A percentile compares a stretch with the other conserved stretches of the same genome.
phyloP scores from a whole-genome alignment of 2,797 vertebrate species.

The Acanthopagrus latus region DNA sequence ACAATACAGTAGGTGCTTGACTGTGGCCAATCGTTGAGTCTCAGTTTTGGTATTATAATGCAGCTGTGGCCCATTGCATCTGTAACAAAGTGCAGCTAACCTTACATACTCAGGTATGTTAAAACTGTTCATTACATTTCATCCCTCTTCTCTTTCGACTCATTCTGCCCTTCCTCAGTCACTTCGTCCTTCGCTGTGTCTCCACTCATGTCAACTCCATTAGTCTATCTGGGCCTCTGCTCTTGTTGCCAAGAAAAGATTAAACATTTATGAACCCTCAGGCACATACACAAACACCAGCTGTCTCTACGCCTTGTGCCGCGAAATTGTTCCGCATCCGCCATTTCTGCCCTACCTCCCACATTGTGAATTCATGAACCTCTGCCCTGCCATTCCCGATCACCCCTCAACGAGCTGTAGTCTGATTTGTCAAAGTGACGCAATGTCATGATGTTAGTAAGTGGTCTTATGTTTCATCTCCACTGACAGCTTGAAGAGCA shows the following conservation, averaged over 20 bases:
- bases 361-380: constrained; percentile 75
- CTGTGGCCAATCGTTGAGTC: too few species aligned
- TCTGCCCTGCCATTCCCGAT: constrained; percentile 71
- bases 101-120: too few species aligned
- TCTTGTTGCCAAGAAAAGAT: constrained; percentile 42
- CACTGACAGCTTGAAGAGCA: constrained; percentile 64
- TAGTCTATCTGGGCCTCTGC: constrained; percentile 30
- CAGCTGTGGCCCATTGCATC: too few species aligned
- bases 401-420: constrained; percentile 52
- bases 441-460: constrained; percentile 73
- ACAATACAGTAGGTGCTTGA: too few species aligned
- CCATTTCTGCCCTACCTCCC: constrained; percentile 52
- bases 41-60: too few species aligned
- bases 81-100: too few species aligned
- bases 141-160: not conserved
- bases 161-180: constrained; percentile 1
- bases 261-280: constrained; percentile 68
- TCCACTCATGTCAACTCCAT: constrained; percentile 29
- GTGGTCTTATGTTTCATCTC: constrained; percentile 66
- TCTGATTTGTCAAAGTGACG: constrained; percentile 72
- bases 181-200: constrained; percentile 36
- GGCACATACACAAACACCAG: constrained; percentile 53
- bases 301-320: constrained; percentile 50
- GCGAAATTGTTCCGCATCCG: constrained; percentile 45
- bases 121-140: not conserved